These are phyloP conservation scores for Hololepta plana DNA, from an alignment of 2,888 invertebrate genomes.

Conservation along the genomic window DNA sequence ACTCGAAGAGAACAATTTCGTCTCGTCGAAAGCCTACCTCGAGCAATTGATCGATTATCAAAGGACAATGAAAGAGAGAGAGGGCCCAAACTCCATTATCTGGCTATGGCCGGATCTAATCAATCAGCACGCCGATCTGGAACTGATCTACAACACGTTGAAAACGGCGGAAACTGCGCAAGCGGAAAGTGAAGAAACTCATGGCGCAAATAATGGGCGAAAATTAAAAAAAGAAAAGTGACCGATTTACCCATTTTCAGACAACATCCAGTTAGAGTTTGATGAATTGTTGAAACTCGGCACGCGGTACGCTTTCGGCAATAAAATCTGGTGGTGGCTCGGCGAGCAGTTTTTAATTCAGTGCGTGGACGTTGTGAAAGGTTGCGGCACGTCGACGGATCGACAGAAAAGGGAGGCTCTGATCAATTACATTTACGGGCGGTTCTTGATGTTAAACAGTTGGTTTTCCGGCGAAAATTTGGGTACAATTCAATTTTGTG, in stretches of 20 bases:
- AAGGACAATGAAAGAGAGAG: slow-evolving; percentile 28
- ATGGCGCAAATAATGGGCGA: too few species aligned
- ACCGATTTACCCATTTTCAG: too few species aligned
- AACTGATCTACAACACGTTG: slow-evolving; percentile 15
- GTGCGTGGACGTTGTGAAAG: slow-evolving; percentile 28
- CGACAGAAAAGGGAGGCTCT: slow-evolving; percentile 32
- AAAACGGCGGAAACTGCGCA: slow-evolving; percentile 16
- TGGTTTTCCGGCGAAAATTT: too few species aligned
- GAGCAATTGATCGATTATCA: slow-evolving; percentile 37
- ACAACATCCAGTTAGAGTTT: too few species aligned
- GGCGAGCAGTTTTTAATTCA: slow-evolving; percentile 35
- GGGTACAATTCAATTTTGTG: too few species aligned
- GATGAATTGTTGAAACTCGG: slow-evolving; percentile 28
- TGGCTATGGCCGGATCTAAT: slow-evolving; percentile 21
- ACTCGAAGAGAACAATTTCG: slow-evolving; percentile 31
- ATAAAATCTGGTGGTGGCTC: slow-evolving; percentile 33
- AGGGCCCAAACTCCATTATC: slow-evolving; percentile 33
- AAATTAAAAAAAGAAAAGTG: slow-evolving; percentile 1
- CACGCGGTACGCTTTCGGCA: slow-evolving; percentile 22
- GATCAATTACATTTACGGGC: slow-evolving; percentile 33
- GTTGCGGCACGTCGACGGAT: slow-evolving; percentile 27
- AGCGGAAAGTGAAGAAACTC: slow-evolving; percentile 14
- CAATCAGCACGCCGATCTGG: slow-evolving; percentile 17
- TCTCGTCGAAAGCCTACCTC: slow-evolving; percentile 31
- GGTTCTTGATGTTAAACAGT: slow-evolving; percentile 35